These are phyloP conservation scores for Cladopsammia gracilis DNA, from an alignment of 64 coral and sea anemone species.

Conservation along the genomic window DNA sequence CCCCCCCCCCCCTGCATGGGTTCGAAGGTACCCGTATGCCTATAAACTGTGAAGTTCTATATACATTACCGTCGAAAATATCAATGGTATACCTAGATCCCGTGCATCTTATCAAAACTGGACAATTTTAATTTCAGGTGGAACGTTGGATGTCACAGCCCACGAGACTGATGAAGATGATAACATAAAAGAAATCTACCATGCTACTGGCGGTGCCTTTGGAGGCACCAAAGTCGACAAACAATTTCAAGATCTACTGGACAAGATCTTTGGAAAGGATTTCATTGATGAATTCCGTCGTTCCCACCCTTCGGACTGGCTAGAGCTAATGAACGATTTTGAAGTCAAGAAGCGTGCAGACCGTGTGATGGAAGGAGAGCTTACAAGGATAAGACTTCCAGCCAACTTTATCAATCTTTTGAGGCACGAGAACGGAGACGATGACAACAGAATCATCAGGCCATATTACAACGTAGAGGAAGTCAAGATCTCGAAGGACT, in stretches of 20 bases:
- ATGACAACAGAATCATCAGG: not conserved
- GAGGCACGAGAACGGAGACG: not conserved
- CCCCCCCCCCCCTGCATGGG: too few relatives aligned
- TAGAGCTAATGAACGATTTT: constrained; percentile 45
- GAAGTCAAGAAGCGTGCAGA: constrained; percentile 52
- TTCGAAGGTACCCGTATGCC: too few relatives aligned
- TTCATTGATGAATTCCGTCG: constrained; percentile 15
- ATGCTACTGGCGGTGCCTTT: not conserved
- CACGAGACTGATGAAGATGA: not conserved
- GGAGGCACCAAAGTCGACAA: constrained; percentile 41
- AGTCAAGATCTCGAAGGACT: not conserved
- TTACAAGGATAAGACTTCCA: constrained; percentile 23
- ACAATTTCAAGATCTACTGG: not conserved
- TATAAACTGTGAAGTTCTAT: too few relatives aligned
- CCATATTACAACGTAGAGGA: not conserved
- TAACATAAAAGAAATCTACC: constrained; percentile 26
- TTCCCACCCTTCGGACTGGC: constrained; percentile 30
- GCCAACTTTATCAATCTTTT: constrained; percentile 28
- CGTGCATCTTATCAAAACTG: too few relatives aligned
- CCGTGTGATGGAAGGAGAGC: constrained; percentile 30
- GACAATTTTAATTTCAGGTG: not conserved
- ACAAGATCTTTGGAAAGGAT: constrained; percentile 19
- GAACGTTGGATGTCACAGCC: constrained; percentile 27
- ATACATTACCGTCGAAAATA: too few relatives aligned
- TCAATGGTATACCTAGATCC: too few relatives aligned